phyloP scores from a whole-genome alignment of 2,113 vertebrate species.

The Zosterops pallidus region DNA sequence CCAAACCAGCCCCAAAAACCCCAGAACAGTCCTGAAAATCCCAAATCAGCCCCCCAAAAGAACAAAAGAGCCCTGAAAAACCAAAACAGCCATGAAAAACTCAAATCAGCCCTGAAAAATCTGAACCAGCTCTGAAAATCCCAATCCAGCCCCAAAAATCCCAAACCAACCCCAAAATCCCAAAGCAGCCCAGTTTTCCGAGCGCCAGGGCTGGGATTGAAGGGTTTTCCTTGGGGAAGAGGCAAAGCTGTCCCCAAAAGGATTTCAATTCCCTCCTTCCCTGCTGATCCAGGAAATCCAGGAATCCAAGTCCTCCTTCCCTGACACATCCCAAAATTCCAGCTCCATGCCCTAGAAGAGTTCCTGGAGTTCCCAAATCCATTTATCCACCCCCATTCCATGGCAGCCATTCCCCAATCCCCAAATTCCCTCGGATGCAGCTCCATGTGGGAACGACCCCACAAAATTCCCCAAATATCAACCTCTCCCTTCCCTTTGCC shows the following conservation, averaged over 20 bases:
- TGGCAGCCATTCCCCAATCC: no score
- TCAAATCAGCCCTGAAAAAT: fast-evolving
- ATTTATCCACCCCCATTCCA: background rate
- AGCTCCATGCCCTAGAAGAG: background rate
- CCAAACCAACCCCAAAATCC: background rate
- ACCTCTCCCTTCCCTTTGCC: no score
- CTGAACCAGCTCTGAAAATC: background rate
- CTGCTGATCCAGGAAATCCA: background rate
- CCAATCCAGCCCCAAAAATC: background rate
- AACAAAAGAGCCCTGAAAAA: fast-evolving
- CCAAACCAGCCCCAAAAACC: background rate
- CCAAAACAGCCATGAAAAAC: fast-evolving
- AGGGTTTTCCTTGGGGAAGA: background rate
- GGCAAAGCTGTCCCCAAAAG: background rate
- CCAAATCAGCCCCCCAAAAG: fast-evolving
- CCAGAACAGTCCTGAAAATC: background rate
- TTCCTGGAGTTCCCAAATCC: background rate
- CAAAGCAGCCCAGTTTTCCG: background rate
- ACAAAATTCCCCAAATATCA: background rate
- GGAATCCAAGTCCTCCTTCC: no score
- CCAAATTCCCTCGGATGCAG: background rate
- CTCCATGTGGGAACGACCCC: background rate
- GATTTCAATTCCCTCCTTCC: background rate
- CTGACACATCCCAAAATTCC: fast-evolving
- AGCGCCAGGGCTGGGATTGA: fast-evolving